Conservation (phyloP, 1,140 invertebrate species). For the Heterodera carotae region DNA sequence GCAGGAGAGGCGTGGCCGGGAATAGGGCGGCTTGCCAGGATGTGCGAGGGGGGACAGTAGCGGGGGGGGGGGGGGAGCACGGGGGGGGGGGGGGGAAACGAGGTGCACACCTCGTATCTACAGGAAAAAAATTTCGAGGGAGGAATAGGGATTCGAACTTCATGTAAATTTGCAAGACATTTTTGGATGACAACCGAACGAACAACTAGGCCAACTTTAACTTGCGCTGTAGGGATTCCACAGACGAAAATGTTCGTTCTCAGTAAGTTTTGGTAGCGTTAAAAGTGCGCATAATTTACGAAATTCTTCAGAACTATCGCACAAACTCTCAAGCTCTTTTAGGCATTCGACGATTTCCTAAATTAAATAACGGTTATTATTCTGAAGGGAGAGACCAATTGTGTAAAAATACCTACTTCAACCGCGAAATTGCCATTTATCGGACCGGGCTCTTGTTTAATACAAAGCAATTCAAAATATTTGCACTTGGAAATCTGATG, state of each 20-base stretch:
- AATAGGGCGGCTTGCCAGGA: no score
- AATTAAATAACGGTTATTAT: conserved; percentile 26
- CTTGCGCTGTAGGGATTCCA: conserved; percentile 87
- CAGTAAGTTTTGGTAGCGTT: conserved; percentile 84
- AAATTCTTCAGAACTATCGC: conserved; percentile 89
- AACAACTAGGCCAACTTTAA: conserved; percentile 68
- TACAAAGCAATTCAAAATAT: conserved; percentile 89
- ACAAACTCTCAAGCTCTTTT: conserved; percentile 82
- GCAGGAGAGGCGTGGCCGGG: no score
- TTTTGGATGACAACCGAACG: conserved; percentile 23
- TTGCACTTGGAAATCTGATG: conserved; percentile 80
- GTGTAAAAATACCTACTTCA: conserved; percentile 68
- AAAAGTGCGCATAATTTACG: conserved; percentile 85
- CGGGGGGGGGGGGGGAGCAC: no score
- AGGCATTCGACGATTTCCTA: conserved; percentile 83
- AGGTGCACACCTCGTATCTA: no score
- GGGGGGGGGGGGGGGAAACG: no score
- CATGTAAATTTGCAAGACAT: no score
- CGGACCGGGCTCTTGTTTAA: conserved; percentile 80
- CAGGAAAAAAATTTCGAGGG: no score
- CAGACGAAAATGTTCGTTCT: conserved; percentile 83
- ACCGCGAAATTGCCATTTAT: conserved; percentile 84
- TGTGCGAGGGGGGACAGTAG: no score
- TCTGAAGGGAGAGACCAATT: conserved; percentile 10
- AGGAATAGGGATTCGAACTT: no score